These are phyloP conservation scores for Drosophila triauraria DNA, from an alignment of 1,140 invertebrate genomes.

Conservation along the genomic window DNA sequence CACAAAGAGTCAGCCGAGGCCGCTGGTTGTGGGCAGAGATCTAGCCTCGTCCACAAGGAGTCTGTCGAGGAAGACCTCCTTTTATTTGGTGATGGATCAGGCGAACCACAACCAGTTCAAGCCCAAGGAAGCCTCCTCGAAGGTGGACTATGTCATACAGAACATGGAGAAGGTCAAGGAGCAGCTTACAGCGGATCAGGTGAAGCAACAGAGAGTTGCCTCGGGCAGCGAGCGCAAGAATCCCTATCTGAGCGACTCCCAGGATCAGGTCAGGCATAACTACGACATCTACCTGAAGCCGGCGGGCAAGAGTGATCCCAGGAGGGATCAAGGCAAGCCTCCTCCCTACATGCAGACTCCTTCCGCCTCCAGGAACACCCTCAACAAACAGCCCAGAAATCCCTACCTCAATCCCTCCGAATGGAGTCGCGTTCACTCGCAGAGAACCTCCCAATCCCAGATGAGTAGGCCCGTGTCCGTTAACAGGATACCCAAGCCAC, in stretches of 20 bases:
- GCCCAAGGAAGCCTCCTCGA: neutral
- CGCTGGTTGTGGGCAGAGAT: too few species aligned
- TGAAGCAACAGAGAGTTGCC: neutral
- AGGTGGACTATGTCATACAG: conserved; percentile 9
- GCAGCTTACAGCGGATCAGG: too few species aligned
- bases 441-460: too few species aligned
- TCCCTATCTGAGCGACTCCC: neutral
- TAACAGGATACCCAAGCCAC: neutral
- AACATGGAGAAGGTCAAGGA: neutral
- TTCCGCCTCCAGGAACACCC: neutral
- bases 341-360: too few species aligned
- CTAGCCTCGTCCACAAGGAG: too few species aligned
- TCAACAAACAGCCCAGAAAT: neutral
- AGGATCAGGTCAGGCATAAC: neutral
- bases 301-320: too few species aligned
- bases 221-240: neutral
- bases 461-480: neutral
- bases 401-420: neutral
- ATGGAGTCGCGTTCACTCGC: neutral
- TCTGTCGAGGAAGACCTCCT: neutral
- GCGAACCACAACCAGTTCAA: neutral
- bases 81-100: conserved; percentile 21
- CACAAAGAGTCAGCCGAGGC: too few species aligned
- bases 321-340: too few species aligned
- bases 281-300: neutral